Percentiles rank a stretch among this genome's conserved stretches.
phyloP scores from a whole-genome alignment of 2,888 invertebrate genomes.

The Thera britannica region DNA sequence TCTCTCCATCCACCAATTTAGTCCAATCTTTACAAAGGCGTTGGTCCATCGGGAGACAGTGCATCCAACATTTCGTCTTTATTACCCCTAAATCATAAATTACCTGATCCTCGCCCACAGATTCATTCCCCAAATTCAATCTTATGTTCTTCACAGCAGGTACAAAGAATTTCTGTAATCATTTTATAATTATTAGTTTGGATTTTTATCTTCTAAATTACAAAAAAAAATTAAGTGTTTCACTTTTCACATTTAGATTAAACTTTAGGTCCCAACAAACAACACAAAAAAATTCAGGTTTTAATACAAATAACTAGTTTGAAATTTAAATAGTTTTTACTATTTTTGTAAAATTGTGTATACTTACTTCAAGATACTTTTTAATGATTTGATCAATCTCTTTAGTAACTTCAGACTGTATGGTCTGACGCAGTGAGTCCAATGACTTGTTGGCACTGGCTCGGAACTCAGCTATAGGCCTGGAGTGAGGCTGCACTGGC shows the following conservation, averaged over 20 bases:
- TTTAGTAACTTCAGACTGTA: constrained; percentile 91
- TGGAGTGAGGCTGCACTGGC: constrained; percentile 79
- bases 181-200: constrained; percentile 9
- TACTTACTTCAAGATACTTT: constrained; percentile 89
- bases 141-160: constrained; percentile 92
- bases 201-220: no score
- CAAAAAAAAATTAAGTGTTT: no score
- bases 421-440: constrained; percentile 89
- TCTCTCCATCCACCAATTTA: no score
- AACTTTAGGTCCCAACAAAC: no score
- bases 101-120: constrained; percentile 90
- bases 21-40: no score
- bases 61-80: no score
- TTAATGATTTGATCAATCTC: constrained; percentile 91
- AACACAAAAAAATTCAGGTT: no score
- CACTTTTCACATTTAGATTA: no score
- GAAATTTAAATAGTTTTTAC: no score
- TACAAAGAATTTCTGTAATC: constrained; percentile 90
- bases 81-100: neutral
- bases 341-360: no score
- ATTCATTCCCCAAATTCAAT: constrained; percentile 89
- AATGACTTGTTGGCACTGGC: constrained; percentile 89
- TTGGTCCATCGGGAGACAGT: no score
- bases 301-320: no score
- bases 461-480: constrained; percentile 80